Evolutionary conservation across 1,140 invertebrate genomes (phyloP), one percentile per base, ranked within the genome.

Genomic region (Hycleus cichorii): DNA sequence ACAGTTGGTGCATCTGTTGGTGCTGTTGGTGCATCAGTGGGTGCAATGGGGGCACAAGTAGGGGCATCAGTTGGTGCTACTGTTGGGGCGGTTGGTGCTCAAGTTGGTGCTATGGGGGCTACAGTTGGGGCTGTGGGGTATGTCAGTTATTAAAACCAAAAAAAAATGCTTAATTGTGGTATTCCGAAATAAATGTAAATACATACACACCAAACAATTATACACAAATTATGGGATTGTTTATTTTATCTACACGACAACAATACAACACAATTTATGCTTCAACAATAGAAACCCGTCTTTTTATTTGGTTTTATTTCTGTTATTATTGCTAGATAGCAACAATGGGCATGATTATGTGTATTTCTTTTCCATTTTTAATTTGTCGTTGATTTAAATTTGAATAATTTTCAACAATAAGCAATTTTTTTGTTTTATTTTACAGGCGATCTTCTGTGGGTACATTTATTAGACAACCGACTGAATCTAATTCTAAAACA

Each of bases 381-480:
- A 32, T 32, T 5, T 32, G 18, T 18, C 18, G 18, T 18, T 18
- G 32, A 32, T 32, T 32, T 42, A 42, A n/a, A 42, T 53, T 39
- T 47, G 39, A 32, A 11, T 4, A 4, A 27, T 38, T 32, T 38
- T 3, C 8, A 11, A 11, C 46, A 47, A 52, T 7, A 6, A 32
- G 4, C 4, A 4, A 32, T n/a, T 32, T 32, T 32, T 32, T 32
- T 11, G 40, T 54, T 47, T 47, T 47, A 61, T 77, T 80, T 40
- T 77, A 18, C 18, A 89, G 87, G 67, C 82, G 86, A 58, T 89
- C 88, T 39, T 90, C 89, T 18, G 83, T 91, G 52, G 89, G 88
- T 59, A 88, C 87, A 4, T 88, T 88, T 67, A 87, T 86, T 65
- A 81, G 83, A 57, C 82, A 79, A 40, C 78, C 79, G 43, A 83